Conservation (phyloP, 2,888 invertebrate genomes). For the Orchesella flavescens region DNA sequence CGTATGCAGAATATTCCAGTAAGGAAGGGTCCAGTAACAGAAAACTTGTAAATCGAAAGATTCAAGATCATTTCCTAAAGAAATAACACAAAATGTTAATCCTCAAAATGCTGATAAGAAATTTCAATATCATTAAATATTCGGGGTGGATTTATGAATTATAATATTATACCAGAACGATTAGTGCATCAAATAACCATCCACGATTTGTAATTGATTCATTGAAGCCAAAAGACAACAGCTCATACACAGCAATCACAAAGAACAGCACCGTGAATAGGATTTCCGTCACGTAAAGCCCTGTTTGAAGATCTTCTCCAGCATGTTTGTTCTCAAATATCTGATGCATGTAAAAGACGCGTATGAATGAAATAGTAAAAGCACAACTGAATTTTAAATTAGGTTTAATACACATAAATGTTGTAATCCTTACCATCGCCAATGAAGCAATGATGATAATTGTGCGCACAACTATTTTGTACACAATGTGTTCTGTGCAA, state of each 20-base stretch:
- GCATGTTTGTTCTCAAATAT: constrained; percentile 25
- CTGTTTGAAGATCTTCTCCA: constrained; percentile 23
- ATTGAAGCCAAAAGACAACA: constrained; percentile 47
- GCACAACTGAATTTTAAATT: too few species aligned
- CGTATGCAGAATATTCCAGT: constrained; percentile 43
- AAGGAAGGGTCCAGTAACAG: constrained; percentile 29
- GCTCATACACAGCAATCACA: constrained; percentile 34
- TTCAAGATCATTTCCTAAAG: constrained; percentile 53
- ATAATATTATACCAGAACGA: constrained; percentile 61
- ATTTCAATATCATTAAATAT: too few species aligned
- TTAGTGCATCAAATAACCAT: constrained; percentile 60
- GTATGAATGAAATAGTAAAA: too few species aligned
- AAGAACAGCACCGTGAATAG: constrained; percentile 42
- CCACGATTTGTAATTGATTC: constrained; percentile 50
- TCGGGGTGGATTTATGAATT: too few species aligned
- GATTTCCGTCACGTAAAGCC: constrained; percentile 43
- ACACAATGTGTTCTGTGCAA: constrained; percentile 34
- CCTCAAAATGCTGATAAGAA: neutral
- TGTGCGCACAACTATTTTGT: constrained; percentile 26
- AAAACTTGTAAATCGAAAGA: constrained; percentile 27
- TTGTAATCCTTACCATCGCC: constrained; percentile 43
- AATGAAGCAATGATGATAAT: constrained; percentile 45
- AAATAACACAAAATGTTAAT: neutral
- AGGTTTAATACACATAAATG: too few species aligned
- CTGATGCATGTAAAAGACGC: constrained; percentile 5